Conservation (phyloP, 2,888 invertebrate genomes). For the Pterostichus madidus region DNA sequence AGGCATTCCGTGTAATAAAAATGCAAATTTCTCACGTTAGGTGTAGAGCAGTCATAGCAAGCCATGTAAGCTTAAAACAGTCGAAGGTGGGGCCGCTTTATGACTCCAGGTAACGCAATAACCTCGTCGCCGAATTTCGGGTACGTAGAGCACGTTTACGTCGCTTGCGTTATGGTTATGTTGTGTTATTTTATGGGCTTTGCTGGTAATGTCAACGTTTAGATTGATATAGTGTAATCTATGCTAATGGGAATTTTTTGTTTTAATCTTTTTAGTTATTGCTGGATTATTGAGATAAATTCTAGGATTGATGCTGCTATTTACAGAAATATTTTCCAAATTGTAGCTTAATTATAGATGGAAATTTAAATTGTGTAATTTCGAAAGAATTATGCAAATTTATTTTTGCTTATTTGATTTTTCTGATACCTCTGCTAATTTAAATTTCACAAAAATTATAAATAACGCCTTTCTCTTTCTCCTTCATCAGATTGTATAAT, state of each 20-base stretch:
- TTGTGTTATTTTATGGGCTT: conserved; percentile 42
- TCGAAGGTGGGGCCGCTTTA: conserved; percentile 62
- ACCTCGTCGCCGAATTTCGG: conserved; percentile 47
- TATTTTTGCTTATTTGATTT: background rate
- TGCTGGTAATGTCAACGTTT: conserved; percentile 27
- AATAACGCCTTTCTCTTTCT: no score
- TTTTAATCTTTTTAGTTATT: conserved; percentile 47
- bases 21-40: conserved; percentile 64
- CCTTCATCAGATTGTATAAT: no score
- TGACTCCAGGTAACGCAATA: conserved; percentile 61
- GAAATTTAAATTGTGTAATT: conserved; percentile 9
- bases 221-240: conserved; percentile 39
- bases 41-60: conserved; percentile 62
- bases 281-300: conserved; percentile 29
- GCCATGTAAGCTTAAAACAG: conserved; percentile 61
- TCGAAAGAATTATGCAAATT: conserved; percentile 10
- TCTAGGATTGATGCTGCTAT: conserved; percentile 14
- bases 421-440: background rate
- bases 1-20: conserved; percentile 63
- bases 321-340: conserved; percentile 32
- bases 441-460: background rate
- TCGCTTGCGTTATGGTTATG: conserved; percentile 26
- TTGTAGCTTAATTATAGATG: conserved; percentile 16
- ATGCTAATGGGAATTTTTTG: conserved; percentile 51
- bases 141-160: conserved; percentile 17